Evolutionary conservation across 2,113 vertebrate species (phyloP).

Genomic region (Alligator sinensis): DNA sequence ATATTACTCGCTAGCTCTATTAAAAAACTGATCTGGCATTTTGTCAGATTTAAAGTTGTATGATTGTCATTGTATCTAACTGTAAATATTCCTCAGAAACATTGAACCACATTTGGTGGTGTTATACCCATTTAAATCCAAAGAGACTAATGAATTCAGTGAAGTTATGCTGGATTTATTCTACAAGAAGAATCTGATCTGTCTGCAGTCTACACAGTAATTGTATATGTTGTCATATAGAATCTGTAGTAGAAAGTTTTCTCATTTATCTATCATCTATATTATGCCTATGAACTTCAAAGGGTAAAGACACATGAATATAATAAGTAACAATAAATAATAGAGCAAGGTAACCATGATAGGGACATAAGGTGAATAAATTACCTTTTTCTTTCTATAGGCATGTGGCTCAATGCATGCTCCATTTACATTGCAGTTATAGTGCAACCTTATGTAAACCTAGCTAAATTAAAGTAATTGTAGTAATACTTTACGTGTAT

Average conservation of each 20-base stretch:
- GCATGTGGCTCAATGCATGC: not conserved
- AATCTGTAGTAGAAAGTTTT: not conserved
- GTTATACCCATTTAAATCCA: not conserved
- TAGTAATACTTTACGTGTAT: not conserved
- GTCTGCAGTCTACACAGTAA: not conserved
- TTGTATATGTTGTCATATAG: not conserved
- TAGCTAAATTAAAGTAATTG: not conserved
- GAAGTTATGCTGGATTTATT: not conserved
- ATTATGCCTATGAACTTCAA: not conserved
- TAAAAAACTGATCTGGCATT: not conserved
- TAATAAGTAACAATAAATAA: not conserved
- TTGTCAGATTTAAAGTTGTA: not conserved
- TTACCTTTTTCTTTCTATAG: not conserved
- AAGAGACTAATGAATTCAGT: not conserved
- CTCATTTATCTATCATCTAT: not conserved
- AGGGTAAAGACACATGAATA: not conserved
- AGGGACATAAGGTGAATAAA: not conserved
- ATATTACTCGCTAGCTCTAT: not conserved
- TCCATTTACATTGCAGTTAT: not conserved
- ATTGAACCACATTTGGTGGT: not conserved
- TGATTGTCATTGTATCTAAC: not conserved
- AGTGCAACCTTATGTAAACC: not conserved
- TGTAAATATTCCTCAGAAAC: not conserved
- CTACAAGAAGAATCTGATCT: not conserved
- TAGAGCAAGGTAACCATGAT: not conserved